Evolutionary conservation across 2,113 vertebrate genomes (phyloP).

Genomic region (Eulemur macaco): DNA sequence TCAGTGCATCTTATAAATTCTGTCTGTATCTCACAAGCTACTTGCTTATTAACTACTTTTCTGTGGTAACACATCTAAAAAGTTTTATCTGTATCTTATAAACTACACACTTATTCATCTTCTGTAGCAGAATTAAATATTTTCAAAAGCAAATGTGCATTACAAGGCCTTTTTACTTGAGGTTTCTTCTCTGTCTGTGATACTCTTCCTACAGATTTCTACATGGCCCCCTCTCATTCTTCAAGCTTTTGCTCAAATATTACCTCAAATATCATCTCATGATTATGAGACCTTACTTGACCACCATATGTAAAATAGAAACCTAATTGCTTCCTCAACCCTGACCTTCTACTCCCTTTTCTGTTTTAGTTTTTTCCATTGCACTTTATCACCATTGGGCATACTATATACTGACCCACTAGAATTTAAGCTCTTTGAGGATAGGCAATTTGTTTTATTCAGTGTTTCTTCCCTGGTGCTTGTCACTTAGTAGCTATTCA

Average conservation of each 20-base stretch:
- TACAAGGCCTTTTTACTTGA: not conserved
- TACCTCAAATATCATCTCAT: not conserved
- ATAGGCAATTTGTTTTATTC: not conserved
- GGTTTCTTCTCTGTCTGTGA: not conserved
- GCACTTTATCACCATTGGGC: not conserved
- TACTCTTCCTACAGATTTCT: not conserved
- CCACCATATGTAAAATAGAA: not conserved
- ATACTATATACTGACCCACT: not conserved
- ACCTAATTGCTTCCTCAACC: not conserved
- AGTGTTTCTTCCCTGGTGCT: not conserved
- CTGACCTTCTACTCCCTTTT: not conserved
- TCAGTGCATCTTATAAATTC: not conserved
- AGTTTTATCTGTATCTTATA: not conserved
- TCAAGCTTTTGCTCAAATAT: not conserved
- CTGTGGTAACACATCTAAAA: not conserved
- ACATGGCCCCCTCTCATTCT: not conserved
- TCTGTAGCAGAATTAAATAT: not conserved
- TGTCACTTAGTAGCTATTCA: not conserved
- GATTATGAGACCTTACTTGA: not conserved
- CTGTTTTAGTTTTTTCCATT: not conserved
- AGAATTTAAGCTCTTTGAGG: not conserved
- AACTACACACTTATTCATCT: not conserved
- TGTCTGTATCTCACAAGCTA: not conserved
- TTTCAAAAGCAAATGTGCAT: not conserved
- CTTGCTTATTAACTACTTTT: not conserved